phyloP scores from a whole-genome alignment of 2,113 vertebrate species.

The Corythaixoides concolor region DNA sequence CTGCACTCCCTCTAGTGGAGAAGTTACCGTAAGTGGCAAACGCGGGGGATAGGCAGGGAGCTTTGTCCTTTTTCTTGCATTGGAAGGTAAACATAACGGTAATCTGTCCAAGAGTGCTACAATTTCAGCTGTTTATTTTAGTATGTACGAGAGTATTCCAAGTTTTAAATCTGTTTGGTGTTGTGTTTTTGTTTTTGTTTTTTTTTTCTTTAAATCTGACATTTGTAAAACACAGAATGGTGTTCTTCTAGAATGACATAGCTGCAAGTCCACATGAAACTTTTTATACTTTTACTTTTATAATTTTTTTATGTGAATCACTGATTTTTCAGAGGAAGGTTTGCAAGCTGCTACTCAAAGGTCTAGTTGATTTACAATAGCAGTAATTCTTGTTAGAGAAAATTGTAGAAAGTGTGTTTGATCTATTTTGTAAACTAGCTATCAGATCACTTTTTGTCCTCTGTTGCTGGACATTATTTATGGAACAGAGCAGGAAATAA shows the following conservation, averaged over 20 bases:
- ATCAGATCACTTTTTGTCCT: background rate
- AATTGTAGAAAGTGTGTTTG: background rate
- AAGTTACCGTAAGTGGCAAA: background rate
- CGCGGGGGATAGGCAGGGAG: background rate
- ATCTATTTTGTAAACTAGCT: background rate
- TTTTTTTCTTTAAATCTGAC: background rate
- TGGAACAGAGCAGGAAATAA: background rate
- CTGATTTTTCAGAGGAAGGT: background rate
- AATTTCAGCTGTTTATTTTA: background rate
- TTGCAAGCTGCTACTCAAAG: background rate
- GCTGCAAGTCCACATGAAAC: background rate
- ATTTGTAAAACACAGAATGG: background rate
- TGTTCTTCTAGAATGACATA: background rate
- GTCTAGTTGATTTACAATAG: background rate
- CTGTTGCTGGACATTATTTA: background rate
- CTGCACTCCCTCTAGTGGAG: background rate
- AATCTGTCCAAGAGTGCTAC: background rate
- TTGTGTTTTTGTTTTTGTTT: background rate
- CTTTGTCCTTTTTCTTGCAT: background rate
- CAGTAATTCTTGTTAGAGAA: background rate
- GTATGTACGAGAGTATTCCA: background rate
- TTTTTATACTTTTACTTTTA: background rate
- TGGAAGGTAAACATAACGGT: constrained; percentile 16
- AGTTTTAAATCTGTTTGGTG: background rate
- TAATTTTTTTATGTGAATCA: background rate